Conservation (phyloP, 1,140 invertebrate genomes). For the Solen grandis region DNA sequence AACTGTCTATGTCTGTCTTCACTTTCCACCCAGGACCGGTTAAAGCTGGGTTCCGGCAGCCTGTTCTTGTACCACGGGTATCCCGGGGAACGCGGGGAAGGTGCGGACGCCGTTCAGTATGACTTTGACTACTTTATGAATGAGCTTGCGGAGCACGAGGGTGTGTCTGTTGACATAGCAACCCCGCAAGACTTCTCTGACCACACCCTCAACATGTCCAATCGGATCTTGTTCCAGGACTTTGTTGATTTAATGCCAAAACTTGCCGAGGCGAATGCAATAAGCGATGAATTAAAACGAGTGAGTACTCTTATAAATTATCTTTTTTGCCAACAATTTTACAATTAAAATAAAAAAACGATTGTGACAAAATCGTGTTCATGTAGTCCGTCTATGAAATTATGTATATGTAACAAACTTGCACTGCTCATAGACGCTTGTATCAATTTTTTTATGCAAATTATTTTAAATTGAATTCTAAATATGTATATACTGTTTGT, state of each 20-base stretch:
- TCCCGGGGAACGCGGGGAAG: slow-evolving; percentile 56
- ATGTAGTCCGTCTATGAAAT: no score
- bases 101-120: slow-evolving; percentile 50
- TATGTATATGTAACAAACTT: no score
- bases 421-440: no score
- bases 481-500: no score
- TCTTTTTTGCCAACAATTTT: no score
- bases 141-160: slow-evolving; percentile 71
- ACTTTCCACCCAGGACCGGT: slow-evolving; percentile 70
- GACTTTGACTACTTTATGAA: slow-evolving; percentile 72
- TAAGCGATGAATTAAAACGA: slow-evolving; percentile 84
- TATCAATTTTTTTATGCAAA: no score
- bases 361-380: no score
- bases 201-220: slow-evolving; percentile 48
- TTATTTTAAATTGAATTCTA: no score
- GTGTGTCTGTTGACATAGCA: slow-evolving; percentile 62
- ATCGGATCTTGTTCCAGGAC: slow-evolving; percentile 82
- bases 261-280: slow-evolving; percentile 85
- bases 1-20: no score
- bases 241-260: slow-evolving; percentile 83
- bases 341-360: no score
- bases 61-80: slow-evolving; percentile 69
- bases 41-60: slow-evolving; percentile 70
- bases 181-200: slow-evolving; percentile 57
- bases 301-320: slow-evolving; percentile 75